Evolutionary conservation across 2,113 vertebrate species (phyloP), one percentile per base, ranked within the genome.

Genomic region (Sprattus sprattus): DNA sequence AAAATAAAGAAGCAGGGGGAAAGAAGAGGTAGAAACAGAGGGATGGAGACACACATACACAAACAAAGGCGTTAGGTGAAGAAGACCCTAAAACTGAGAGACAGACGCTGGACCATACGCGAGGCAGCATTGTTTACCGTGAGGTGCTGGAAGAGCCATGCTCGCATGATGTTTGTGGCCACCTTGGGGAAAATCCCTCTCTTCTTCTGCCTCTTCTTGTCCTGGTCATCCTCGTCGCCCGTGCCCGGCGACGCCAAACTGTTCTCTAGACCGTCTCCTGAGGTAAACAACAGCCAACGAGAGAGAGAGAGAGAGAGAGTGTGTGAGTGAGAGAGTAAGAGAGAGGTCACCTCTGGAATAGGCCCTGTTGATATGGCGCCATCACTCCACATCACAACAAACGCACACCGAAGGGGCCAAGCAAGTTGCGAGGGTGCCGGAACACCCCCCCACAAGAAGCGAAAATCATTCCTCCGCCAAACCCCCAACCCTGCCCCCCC

Each of bases 141-240:
- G 91, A 99, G 97, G 95, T 99, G 97, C 92, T 99, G 98, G 94
- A 99, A 99, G 83, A 99, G 97, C 98, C 98, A 99, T 0, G 98
- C 97, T 92, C 98, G 96, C 98, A 99, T 98, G 89, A 99, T 99
- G 93, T 95, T 95, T 64, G 94, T 95, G 16, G 94, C 94, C 81
- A 95, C 94, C 92, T 95, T 95, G 45, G 94, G 94, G 85, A 95
- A 95, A 86, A 95, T 95, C 82, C 94, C 94, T 86, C 94, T 87
- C 82, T 94, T 95, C 88, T 95, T 95, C 88, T 94, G 94, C 67
- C 94, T 89, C 88, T 94, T 95, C 85, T 93, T 94, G 87, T 95
- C 94, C 84, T 94, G 93, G 81, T 95, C 94, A 16, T 94, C 94
- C 85, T 95, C 94, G 4, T 95, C 98, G 94, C 97, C 98, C 46